phyloP scores from a whole-genome alignment of 2,888 invertebrate genomes.

The Cyrtodaria siliqua region DNA sequence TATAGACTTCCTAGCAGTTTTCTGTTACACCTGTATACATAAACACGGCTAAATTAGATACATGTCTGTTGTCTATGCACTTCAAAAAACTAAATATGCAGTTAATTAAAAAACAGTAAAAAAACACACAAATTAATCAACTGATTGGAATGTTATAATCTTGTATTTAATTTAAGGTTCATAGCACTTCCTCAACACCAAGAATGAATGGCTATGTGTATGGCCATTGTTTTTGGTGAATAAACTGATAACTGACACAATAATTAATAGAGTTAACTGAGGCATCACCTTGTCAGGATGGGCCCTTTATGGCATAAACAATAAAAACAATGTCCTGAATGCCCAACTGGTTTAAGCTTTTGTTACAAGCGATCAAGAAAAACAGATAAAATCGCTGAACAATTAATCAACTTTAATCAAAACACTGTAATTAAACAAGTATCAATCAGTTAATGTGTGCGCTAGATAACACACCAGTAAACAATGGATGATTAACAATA shows the following conservation, averaged over 20 bases:
- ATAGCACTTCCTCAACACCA: slow-evolving; percentile 6
- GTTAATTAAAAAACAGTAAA: too few relatives aligned
- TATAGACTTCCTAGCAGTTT: too few relatives aligned
- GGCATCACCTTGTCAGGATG: slow-evolving; percentile 28
- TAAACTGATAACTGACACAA: slow-evolving; percentile 31
- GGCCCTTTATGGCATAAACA: slow-evolving; percentile 39
- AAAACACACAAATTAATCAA: slow-evolving; percentile 38
- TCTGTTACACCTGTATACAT: too few relatives aligned
- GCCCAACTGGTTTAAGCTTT: slow-evolving; percentile 4
- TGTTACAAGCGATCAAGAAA: slow-evolving; percentile 18
- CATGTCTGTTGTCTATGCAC: too few relatives aligned
- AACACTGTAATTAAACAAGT: slow-evolving; percentile 48
- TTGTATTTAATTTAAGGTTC: slow-evolving; percentile 16
- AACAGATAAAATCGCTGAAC: slow-evolving; percentile 37
- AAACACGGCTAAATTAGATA: too few relatives aligned
- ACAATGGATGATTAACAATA: slow-evolving; percentile 1
- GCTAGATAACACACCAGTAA: background rate
- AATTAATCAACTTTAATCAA: slow-evolving; percentile 52
- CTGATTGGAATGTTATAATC: slow-evolving; percentile 31
- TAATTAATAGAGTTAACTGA: slow-evolving; percentile 32
- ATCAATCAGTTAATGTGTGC: slow-evolving; percentile 42
- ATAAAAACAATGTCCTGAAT: slow-evolving; percentile 13
- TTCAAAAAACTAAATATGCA: too few relatives aligned
- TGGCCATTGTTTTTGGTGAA: slow-evolving; percentile 33
- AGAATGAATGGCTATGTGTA: slow-evolving; percentile 30